A percentile compares a stretch with the other conserved stretches of the same genome.
Evolutionary conservation across 37 sponge, comb jelly and placozoan genomes (phyloP).

Genomic region (Cladorhizidae sp.): DNA sequence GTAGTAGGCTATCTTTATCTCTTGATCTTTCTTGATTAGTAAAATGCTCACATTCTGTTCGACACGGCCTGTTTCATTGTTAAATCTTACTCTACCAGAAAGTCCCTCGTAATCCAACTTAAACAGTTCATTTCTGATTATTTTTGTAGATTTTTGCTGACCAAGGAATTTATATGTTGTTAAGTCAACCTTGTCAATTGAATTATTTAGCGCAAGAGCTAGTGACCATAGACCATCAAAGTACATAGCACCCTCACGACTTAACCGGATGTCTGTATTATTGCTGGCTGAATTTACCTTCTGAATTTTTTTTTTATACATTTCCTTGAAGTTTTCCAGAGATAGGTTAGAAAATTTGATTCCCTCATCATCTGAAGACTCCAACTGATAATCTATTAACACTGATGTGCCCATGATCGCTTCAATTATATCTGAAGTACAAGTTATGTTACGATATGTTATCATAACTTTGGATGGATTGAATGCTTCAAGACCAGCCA

Average conservation of each 20-base stretch:
- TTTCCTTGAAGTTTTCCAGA: not conserved
- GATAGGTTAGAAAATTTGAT: not conserved
- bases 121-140: conserved; percentile 1
- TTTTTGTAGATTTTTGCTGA: not conserved
- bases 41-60: conserved; percentile 6
- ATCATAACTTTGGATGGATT: too few species aligned
- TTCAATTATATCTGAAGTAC: not conserved
- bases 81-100: conserved; percentile 25
- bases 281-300: not conserved
- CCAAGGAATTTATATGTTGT: not conserved
- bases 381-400: not conserved
- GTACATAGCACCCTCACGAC: not conserved
- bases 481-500: too few species aligned
- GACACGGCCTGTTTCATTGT: conserved; percentile 6
- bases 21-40: not conserved
- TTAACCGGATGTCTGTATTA: not conserved
- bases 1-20: conserved; percentile 1
- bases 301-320: not conserved
- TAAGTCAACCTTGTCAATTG: not conserved
- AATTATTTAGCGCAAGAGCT: conserved; percentile 31
- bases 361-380: not conserved
- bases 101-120: conserved; percentile 26
- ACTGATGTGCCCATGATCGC: not conserved
- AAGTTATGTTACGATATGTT: not conserved
- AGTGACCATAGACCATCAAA: conserved; percentile 44